Base-by-base conservation (phyloP, 2,888 invertebrate species). In the Scaptomyza polygonia region DNA sequence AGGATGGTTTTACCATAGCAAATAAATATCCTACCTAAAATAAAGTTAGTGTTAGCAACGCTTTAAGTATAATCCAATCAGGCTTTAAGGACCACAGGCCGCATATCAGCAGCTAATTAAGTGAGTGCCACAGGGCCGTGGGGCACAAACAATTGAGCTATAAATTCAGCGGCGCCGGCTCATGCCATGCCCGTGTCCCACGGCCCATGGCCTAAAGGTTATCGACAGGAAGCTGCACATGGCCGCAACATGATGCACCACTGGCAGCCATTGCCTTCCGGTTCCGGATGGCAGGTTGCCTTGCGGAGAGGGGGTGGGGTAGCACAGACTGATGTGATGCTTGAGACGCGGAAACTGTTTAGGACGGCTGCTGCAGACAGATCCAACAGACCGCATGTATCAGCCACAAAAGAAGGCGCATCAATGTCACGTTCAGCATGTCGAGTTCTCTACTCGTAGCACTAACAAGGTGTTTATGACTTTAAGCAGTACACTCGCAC, bases 361-460 rank as follows among this genome's bases (percentile, higher is more conserved):
- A 43, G 65, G 67, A 52, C 25, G 39, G 39, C 16, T 39, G 32
- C 44, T 11, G 32, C 43, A 36, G 21, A 21, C 29, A 47, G 29
- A 29, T 42, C 48, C 51, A 34, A 21, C 25, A 43, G 29, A 29
- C 51, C 52, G 54, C 61, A 55, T 34, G 30, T 49, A 59, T 56
- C 49, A 34, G 57, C 71, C 65, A 82, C 73, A 83, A 78, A 83
- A 86, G 83, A 74, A 73, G 85, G 81, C 88, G 79, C 88, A 88
- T 88, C 89, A 89, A 88, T 88, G 89, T 88, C 88, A 89, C 88
- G 88, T 88, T 88, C 87, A 78, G 72, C 76, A 62, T 75, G 67
- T 70, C 63, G 74, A 67, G 73, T 57, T 32, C 32, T 29, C 32
- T 29, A 18, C 34, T 42, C 7, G 7, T 9, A 16, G 62, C 58